Conservation (phyloP, 2,888 invertebrate genomes). For the Synanthedon andrenaeformis region DNA sequence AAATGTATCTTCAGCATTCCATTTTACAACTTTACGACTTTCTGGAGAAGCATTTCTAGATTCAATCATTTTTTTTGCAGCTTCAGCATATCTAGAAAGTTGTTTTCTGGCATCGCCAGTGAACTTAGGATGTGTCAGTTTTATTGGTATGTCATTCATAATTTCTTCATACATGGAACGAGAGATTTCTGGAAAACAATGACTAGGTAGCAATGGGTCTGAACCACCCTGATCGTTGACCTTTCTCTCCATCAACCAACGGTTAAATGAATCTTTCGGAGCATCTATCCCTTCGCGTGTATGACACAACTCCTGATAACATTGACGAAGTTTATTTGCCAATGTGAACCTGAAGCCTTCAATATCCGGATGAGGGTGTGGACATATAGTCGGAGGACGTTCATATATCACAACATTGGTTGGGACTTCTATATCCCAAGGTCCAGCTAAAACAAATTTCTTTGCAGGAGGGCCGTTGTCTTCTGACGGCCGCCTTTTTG, state of each 20-base stretch:
- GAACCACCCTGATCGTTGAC: constrained; percentile 87
- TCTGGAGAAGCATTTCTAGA: constrained; percentile 92
- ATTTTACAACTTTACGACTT: constrained; percentile 96
- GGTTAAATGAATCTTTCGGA: constrained; percentile 95
- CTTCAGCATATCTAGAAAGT: constrained; percentile 92
- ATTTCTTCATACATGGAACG: constrained; percentile 96
- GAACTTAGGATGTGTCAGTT: constrained; percentile 94
- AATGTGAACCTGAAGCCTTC: constrained; percentile 88
- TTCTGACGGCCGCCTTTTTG: constrained; percentile 83
- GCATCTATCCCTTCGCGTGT: constrained; percentile 94
- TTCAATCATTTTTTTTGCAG: constrained; percentile 97
- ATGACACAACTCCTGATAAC: constrained; percentile 94
- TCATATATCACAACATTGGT: constrained; percentile 94
- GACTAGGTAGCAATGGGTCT: constrained; percentile 92
- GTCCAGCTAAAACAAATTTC: constrained; percentile 88
- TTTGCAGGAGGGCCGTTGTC: constrained; percentile 85
- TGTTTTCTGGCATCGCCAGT: constrained; percentile 96
- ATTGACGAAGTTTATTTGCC: constrained; percentile 86
- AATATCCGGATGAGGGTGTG: constrained; percentile 95
- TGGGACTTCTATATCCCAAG: constrained; percentile 94
- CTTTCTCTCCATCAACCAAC: constrained; percentile 96
- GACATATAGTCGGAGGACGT: constrained; percentile 83
- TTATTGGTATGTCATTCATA: constrained; percentile 98
- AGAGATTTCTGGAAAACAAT: constrained; percentile 92
- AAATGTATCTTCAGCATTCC: constrained; percentile 98